Evolutionary conservation across 2,113 vertebrate genomes (phyloP), one percentile per base, ranked within the genome.

Genomic region (Myodes glareolus): DNA sequence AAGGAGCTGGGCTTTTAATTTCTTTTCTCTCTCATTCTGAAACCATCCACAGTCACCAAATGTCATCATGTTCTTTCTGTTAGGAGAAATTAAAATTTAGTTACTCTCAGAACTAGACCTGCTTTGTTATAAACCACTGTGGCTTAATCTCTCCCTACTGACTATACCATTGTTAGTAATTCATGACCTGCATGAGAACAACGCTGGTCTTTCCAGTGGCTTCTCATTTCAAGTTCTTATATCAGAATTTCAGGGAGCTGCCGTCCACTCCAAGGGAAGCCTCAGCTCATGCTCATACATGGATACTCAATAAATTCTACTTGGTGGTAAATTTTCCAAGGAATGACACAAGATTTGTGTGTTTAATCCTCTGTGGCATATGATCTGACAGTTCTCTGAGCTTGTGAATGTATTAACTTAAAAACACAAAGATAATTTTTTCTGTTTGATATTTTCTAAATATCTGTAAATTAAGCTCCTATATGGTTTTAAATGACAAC

Each of bases 81-180:
- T 80, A 96, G 95, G 76, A 42, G 17, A 92, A 92, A 86, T 91
- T 58, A 80, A 81, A 88, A 76, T 92, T 45, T 42, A 92, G 77
- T 90, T 19, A 70, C 1, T 42, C 33, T 77, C 29, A 90, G 36
- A 84, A 87, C 82, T 68, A 91, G 52, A n/a, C 21, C 61, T 58
- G 9, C 23, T 73, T 78, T 77, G 70, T 27, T 61, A 52, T 3
- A 55, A 45, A 72, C 58, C 23, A 42, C 29, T 82, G 0, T 93
- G 36, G 47, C 33, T 87, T 91, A 36, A 85, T n/a, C 81, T 19
- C 85, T 25, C 70, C 36, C 72, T 72, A 91, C 63, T 75, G 58
- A 88, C 50, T 76, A 10, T 36, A 55, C 52, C 12, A 21, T 72
- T 96, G 61, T 42, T 42, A 72, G 25, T n/a, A 88, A 27, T 90